phyloP scores from a whole-genome alignment of 2,797 vertebrate genomes.

The Gila robusta region DNA sequence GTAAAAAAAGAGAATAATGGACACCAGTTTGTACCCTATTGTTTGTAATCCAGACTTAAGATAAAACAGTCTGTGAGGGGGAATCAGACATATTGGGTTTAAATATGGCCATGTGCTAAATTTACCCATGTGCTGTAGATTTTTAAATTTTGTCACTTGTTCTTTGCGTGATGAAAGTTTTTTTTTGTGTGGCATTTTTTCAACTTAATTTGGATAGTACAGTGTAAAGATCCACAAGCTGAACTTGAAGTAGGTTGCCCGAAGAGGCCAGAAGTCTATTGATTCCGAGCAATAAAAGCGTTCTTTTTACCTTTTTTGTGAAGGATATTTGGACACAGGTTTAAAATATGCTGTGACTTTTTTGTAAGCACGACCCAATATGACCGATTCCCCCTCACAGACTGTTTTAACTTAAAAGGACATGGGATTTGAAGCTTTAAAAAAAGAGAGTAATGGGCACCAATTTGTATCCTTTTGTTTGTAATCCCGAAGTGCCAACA shows the following conservation, averaged over 20 bases:
- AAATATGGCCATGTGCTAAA: not conserved
- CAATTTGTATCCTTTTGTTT: not conserved
- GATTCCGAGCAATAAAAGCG: not conserved
- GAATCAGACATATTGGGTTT: too few relatives aligned
- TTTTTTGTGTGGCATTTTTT: not conserved
- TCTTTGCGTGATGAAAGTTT: too few relatives aligned
- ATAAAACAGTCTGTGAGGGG: too few relatives aligned
- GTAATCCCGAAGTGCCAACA: not conserved
- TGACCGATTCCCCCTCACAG: not conserved
- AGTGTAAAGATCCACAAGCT: not conserved
- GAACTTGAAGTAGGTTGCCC: not conserved
- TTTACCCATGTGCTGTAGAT: not conserved
- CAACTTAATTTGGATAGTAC: not conserved
- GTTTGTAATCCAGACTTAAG: not conserved
- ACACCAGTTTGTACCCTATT: not conserved
- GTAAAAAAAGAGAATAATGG: not conserved
- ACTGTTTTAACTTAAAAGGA: not conserved
- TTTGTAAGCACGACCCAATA: not conserved
- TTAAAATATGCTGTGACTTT: not conserved
- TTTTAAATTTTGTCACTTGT: too few relatives aligned
- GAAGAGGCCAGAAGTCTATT: not conserved
- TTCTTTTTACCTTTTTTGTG: not conserved
- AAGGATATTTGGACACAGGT: not conserved
- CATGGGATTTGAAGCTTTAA: not conserved
- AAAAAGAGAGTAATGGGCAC: not conserved